Conservation (phyloP, 2,113 vertebrate species). For the Hucho hucho region DNA sequence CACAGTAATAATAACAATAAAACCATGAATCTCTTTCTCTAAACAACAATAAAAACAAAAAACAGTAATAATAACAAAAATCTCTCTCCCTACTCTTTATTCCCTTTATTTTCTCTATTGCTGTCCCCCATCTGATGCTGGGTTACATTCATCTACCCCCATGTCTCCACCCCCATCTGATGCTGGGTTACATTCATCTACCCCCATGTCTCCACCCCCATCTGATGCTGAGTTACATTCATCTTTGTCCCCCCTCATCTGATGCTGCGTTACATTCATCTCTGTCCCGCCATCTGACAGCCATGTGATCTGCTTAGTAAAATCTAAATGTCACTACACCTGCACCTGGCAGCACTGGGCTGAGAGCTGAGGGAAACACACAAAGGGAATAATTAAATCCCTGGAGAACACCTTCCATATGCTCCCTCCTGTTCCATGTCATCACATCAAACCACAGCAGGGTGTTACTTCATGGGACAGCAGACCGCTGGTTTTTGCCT, state of each 20-base stretch:
- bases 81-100: too few species aligned
- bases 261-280: conserved; percentile 24
- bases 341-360: conserved; percentile 15
- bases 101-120: too few species aligned
- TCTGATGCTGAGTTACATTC: conserved; percentile 25
- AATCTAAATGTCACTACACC: conserved; percentile 45
- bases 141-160: not conserved
- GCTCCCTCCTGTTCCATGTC: conserved; percentile 21
- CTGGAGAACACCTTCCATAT: conserved; percentile 46
- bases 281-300: conserved; percentile 38
- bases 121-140: conserved; percentile 10
- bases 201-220: not conserved
- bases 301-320: conserved; percentile 41
- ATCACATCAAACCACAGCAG: conserved; percentile 26
- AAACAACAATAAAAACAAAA: too few species aligned
- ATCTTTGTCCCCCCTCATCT: not conserved
- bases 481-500: not conserved
- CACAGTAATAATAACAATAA: too few species aligned
- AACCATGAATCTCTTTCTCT: too few species aligned
- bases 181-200: conserved; percentile 19
- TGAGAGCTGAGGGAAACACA: conserved; percentile 32
- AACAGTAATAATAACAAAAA: too few species aligned
- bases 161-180: conserved; percentile 17
- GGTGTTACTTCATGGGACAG: conserved; percentile 15
- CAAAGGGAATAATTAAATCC: conserved; percentile 55